phyloP scores from a whole-genome alignment of 2,888 invertebrate species.

The Plebejus melissa region DNA sequence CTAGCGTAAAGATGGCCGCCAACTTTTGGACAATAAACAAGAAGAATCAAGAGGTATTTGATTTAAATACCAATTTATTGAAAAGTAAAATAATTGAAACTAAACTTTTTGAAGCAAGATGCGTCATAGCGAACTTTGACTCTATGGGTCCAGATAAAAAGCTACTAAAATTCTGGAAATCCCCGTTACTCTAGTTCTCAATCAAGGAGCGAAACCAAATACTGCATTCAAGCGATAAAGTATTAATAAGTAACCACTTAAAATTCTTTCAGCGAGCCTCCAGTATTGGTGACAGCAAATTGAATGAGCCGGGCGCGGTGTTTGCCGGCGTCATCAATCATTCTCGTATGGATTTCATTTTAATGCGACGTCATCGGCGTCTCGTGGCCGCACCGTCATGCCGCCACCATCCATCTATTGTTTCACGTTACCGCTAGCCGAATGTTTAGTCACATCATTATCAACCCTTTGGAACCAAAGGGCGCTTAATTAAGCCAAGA shows the following conservation, averaged over 20 bases:
- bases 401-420: conserved; percentile 43
- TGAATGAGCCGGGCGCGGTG: conserved; percentile 67
- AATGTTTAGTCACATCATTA: conserved; percentile 39
- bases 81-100: background rate
- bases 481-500: background rate
- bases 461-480: conserved; percentile 26
- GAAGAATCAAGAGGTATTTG: too few species aligned
- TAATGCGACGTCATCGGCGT: conserved; percentile 75
- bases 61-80: too few species aligned
- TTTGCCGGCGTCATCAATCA: conserved; percentile 75
- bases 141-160: background rate
- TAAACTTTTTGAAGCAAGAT: too few species aligned
- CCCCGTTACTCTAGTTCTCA: background rate
- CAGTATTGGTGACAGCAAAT: conserved; percentile 62
- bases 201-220: background rate
- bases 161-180: background rate
- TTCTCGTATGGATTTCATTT: conserved; percentile 73
- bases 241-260: conserved; percentile 15
- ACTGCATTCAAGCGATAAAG: background rate
- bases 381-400: conserved; percentile 55
- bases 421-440: conserved; percentile 39
- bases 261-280: conserved; percentile 41
- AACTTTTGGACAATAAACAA: too few species aligned
- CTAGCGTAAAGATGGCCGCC: too few species aligned
- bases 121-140: too few species aligned